Conservation (phyloP, 2,888 invertebrate genomes). For the Synergus umbraculus region DNA sequence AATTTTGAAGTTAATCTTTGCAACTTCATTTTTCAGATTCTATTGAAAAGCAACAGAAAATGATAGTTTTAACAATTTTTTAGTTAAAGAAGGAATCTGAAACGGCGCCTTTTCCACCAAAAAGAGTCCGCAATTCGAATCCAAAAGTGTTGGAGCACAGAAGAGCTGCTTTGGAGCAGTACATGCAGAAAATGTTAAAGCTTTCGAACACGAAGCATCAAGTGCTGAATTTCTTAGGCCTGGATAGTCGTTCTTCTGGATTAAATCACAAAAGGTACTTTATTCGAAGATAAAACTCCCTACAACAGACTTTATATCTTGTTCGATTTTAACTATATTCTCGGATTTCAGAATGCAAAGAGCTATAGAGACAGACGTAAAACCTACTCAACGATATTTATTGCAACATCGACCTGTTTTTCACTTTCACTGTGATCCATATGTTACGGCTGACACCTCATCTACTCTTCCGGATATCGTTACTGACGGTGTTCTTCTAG, state of each 20-base stretch:
- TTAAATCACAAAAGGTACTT: conserved; percentile 64
- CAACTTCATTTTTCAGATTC: background rate
- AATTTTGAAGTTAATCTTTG: background rate
- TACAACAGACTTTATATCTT: background rate
- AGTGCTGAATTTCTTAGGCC: conserved; percentile 77
- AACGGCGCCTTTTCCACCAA: conserved; percentile 81
- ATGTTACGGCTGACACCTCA: conserved; percentile 66
- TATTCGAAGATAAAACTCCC: background rate
- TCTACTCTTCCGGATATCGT: conserved; percentile 76
- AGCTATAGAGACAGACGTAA: conserved; percentile 50
- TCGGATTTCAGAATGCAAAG: conserved; percentile 61
- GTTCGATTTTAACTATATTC: background rate
- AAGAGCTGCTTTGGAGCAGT: conserved; percentile 78
- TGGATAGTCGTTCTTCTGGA: conserved; percentile 65
- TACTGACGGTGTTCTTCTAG: conserved; percentile 76
- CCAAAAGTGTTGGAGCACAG: conserved; percentile 80
- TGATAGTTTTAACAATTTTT: conserved; percentile 47
- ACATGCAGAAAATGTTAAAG: conserved; percentile 79
- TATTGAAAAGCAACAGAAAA: no score
- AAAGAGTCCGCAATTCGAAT: conserved; percentile 80
- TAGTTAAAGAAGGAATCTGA: conserved; percentile 78
- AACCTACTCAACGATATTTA: conserved; percentile 49
- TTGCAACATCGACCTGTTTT: conserved; percentile 74
- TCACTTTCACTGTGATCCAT: conserved; percentile 75
- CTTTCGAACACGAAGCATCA: conserved; percentile 76